Base-by-base conservation (phyloP, 2,888 invertebrate genomes). In the Agonum fuliginosum region DNA sequence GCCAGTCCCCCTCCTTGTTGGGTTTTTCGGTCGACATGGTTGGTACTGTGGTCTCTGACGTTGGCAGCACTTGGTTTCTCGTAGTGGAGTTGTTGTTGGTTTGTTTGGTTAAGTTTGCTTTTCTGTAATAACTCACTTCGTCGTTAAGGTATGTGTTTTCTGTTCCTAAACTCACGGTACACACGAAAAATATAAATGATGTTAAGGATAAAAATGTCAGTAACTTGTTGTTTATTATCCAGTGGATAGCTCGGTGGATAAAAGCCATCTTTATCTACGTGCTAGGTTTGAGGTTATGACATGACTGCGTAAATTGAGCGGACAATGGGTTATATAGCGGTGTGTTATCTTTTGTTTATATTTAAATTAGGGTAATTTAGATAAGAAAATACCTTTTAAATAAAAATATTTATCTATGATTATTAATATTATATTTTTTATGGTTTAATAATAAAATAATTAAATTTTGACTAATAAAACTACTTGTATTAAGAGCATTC, bases 151-250 rank as follows among this genome's bases (percentile, higher is more conserved):
- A 80, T 1, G 80, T 83, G 81, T 88, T 88, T 76, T 88, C 84
- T 8, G 88, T 87, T 0, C 89, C 89, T 62, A 91, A 83, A 6
- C 88, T 87, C 73, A 90, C 86, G 0, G 91, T 91, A 0, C 91
- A 87, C 8, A 91, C 85, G 1, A 88, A 85, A 22, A 92, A 88
- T 30, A 87, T 86, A 19, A 87, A 80, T 19, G 85, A 81, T 0
- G 85, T 80, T 54, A 85, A 43, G 51, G 84, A 82, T 43, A 89
- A 84, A 70, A 88, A 81, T 3, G 86, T 17, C 0, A 87, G 69
- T 6, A 87, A 62, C 81, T 89, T 89, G 78, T 87, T 83, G 5
- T 81, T 48, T 22, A 81, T 78, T 51, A 84, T 75, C 80, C 80
- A 83, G 34, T 79, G 74, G 19, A 82, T 43, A 30, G 83, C 51